These are phyloP conservation scores for Anomalospiza imberbis DNA, from an alignment of 2,797 vertebrate species.

Conservation along the genomic window DNA sequence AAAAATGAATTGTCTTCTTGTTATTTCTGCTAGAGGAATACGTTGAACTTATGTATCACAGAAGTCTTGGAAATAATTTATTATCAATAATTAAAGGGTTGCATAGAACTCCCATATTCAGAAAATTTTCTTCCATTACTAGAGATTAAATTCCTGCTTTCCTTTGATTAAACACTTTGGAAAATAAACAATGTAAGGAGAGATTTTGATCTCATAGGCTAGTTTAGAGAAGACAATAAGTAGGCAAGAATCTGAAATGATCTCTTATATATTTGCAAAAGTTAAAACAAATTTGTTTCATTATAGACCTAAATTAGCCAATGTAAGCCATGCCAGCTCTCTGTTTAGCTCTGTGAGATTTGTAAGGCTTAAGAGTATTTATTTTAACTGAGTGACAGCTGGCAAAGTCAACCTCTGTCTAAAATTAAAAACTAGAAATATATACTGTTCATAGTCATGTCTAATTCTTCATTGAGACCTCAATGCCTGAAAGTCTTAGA, in stretches of 20 bases:
- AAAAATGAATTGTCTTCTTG: neutral
- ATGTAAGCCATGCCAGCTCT: neutral
- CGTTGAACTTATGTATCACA: neutral
- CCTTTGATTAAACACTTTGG: neutral
- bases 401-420: neutral
- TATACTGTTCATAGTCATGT: neutral
- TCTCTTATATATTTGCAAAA: neutral
- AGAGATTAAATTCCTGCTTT: neutral
- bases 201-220: neutral
- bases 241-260: neutral
- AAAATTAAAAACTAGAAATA: neutral
- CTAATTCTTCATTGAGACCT: neutral
- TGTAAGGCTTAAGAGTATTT: neutral
- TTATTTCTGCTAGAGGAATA: neutral
- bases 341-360: neutral
- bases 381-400: neutral
- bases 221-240: neutral
- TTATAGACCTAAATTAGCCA: neutral
- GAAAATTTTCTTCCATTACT: neutral
- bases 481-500: neutral
- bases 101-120: neutral
- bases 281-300: neutral
- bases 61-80: neutral
- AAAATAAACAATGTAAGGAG: neutral
- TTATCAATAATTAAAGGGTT: neutral